Base-by-base conservation (phyloP, 2,113 vertebrate species). In the Orcinus orca region DNA sequence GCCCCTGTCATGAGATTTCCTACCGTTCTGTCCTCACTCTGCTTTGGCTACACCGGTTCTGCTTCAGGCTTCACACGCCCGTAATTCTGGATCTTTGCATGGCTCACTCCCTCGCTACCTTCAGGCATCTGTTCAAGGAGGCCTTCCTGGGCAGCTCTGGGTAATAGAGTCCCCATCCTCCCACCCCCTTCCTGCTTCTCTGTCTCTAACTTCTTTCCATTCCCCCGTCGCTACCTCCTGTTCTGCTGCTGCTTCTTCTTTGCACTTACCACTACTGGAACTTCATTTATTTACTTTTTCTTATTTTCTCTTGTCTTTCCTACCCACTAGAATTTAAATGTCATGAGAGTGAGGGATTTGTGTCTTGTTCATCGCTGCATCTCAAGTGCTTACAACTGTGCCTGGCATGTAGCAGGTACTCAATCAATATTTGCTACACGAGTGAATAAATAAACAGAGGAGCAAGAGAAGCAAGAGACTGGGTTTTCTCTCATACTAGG, bases 1-100 rank as follows among this genome's bases (percentile, higher is more conserved):
- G 12, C 21, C 31, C n/a, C 21, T n/a, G 80, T 3, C n/a, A 5
- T 0, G 0, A 25, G 3, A 4, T 68, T 70, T 83, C 41, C 60
- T 29, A 62, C 29, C 31, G 3, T 84, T 63, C 13, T 47, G 33
- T 71, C 18, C 9, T 82, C 82, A 8, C n/a, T 83, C 47, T 88
- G 68, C 68, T 76, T 29, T 31, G 68, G 38, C 29, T 25, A 3
- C n/a, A 41, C 31, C 26, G 84, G 53, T 77, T 29, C 31, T 84
- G 17, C 17, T 67, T 55, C 36, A 85, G 44, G 29, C 44, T 47
- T 81, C 62, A 8, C 17, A 33, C 36, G 60, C 36, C 12, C 18
- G 10, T 44, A 25, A 21, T 25, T 65, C 29, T 23, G 60, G 21
- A 55, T 38, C 41, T n/a, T 41, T 79, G 26, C 6, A 2, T 18